Evolutionary conservation across 2,888 invertebrate genomes (phyloP), one percentile per base, ranked within the genome.

Genomic region (Sepiola atlantica): DNA sequence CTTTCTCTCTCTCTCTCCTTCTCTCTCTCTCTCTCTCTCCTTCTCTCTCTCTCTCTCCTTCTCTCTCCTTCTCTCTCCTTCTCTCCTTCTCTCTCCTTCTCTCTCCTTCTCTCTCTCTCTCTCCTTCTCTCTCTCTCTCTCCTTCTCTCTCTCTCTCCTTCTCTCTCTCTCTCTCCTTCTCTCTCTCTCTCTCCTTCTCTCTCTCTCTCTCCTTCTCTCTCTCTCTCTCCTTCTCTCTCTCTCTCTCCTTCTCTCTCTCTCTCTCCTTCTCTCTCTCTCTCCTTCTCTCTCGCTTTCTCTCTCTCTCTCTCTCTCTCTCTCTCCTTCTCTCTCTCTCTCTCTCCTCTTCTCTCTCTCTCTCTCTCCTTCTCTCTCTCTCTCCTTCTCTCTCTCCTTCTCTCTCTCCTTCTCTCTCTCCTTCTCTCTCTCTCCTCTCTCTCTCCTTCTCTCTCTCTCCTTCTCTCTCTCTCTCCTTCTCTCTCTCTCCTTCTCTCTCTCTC

Each of bases 401-500:
- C 45, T 45, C 8, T 45, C n/a, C n/a, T n/a, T 45, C 8, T 45
- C 45, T 45, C 8, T 45, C 45, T 6, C 8, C 8, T 6, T 45
- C 45, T 45, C 45, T 45, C 45, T 45, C 45, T 45, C 45, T 6
- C 45, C 10, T 10, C 3, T 77, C 10, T 77, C n/a, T 77, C 10
- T 77, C 77, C n/a, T n/a, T 77, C 77, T 77, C 77, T 77, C 77
- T 77, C 77, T 77, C 77, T 77, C 77, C n/a, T 8, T 77, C 77
- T 6, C n/a, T n/a, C n/a, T n/a, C 8, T n/a, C n/a, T 24, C 8
- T n/a, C 24, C n/a, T n/a, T 77, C 24, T 77, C n/a, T 24, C n/a
- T 77, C 77, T 28, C 24, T 77, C n/a, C n/a, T 10, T 77, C 77
- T 6, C 4, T 77, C 8, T 10, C 4, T 77, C 8, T 4, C 24